phyloP scores from a whole-genome alignment of 2,888 invertebrate species.

The Alcis repandata region DNA sequence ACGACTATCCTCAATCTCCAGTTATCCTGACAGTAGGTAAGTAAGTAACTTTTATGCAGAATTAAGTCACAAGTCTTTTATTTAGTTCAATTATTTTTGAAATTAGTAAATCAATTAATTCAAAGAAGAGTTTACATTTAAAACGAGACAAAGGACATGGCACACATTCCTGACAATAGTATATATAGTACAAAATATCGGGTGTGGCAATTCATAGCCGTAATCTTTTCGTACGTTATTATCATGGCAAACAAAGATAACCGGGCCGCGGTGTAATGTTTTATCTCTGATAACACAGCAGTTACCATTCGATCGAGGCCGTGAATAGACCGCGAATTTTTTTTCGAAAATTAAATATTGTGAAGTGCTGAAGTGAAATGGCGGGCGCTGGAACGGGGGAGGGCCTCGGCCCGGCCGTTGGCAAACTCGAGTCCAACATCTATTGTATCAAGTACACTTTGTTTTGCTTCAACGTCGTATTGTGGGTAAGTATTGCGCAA shows the following conservation, averaged over 20 bases:
- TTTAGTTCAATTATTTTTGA: no score
- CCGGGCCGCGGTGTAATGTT: conserved; percentile 69
- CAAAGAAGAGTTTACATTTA: not conserved
- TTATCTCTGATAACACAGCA: conserved; percentile 74
- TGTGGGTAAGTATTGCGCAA: conserved; percentile 89
- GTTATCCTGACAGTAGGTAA: no score
- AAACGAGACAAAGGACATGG: conserved; percentile 1
- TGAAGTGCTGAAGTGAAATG: conserved; percentile 76
- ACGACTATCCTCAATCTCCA: no score
- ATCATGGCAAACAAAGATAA: conserved; percentile 83
- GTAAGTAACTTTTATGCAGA: no score
- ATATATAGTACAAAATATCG: conserved; percentile 50
- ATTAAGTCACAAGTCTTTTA: no score
- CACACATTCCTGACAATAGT: conserved; percentile 42
- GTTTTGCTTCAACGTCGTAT: conserved; percentile 92
- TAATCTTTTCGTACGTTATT: conserved; percentile 75
- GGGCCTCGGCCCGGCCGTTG: conserved; percentile 82
- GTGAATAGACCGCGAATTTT: conserved; percentile 62
- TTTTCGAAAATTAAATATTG: conserved; percentile 50
- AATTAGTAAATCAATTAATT: no score
- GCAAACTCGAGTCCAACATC: conserved; percentile 91
- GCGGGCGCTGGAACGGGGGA: conserved; percentile 84
- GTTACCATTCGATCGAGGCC: conserved; percentile 66
- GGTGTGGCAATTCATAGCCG: conserved; percentile 78
- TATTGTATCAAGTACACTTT: conserved; percentile 93